Conservation (phyloP, 2,888 invertebrate genomes). For the Drosophila siamana region DNA sequence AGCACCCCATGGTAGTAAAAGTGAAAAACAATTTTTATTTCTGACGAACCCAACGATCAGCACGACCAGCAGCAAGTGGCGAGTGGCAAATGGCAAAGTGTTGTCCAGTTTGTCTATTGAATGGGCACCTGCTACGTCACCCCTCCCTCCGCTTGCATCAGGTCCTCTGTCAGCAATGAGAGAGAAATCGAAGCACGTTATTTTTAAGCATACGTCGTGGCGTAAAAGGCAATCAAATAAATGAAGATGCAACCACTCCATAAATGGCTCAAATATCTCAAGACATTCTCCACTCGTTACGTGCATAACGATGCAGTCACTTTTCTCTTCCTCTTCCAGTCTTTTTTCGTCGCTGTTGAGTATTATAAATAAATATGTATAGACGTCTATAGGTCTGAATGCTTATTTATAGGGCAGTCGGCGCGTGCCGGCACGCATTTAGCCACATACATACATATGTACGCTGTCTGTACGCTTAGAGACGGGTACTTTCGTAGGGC, state of each 20-base stretch:
- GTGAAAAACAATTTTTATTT: conserved; percentile 64
- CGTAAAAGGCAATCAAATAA: conserved; percentile 69
- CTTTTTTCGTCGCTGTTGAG: background rate
- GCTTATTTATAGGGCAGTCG: conserved; percentile 71
- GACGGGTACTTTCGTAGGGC: conserved; percentile 15
- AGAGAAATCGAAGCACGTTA: conserved; percentile 37
- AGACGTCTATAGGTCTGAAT: conserved; percentile 29
- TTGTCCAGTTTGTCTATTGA: conserved; percentile 51
- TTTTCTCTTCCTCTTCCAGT: background rate
- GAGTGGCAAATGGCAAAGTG: conserved; percentile 3
- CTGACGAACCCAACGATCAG: conserved; percentile 22
- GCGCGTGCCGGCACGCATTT: conserved; percentile 70
- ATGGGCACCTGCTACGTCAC: conserved; percentile 60
- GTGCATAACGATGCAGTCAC: conserved; percentile 56
- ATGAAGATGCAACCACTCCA: conserved; percentile 72
- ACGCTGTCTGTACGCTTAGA: too few relatives aligned
- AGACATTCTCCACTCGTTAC: conserved; percentile 65
- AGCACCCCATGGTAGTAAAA: conserved; percentile 57
- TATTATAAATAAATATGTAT: conserved; percentile 36
- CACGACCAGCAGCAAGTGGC: background rate
- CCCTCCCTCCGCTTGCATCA: background rate
- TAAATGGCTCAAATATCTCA: conserved; percentile 66
- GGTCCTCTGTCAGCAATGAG: conserved; percentile 11
- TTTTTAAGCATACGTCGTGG: conserved; percentile 48
- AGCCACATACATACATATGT: conserved; percentile 5